These are phyloP conservation scores for Gobius niger DNA, from an alignment of 2,113 vertebrate genomes.

Conservation along the genomic window DNA sequence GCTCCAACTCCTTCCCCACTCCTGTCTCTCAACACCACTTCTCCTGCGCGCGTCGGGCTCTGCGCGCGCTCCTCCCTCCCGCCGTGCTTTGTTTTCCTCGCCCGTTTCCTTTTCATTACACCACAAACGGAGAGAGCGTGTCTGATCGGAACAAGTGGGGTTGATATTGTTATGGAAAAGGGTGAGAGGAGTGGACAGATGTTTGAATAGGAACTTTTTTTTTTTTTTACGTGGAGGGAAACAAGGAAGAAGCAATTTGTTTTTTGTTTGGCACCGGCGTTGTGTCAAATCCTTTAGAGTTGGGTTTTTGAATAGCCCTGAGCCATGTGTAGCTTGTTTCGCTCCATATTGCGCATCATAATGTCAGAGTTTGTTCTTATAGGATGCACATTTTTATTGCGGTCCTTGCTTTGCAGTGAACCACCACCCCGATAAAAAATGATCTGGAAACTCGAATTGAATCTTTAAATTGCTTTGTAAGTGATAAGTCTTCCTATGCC, in stretches of 20 bases:
- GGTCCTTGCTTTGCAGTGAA: background rate
- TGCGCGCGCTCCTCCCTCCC: conserved; percentile 11
- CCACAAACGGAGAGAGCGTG: conserved; percentile 25
- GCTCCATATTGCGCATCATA: background rate
- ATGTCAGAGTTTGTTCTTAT: background rate
- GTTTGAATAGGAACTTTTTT: conserved; percentile 3
- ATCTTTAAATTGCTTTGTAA: too few relatives aligned
- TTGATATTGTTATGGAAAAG: conserved; percentile 43
- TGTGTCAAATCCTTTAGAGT: background rate
- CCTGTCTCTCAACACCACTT: conserved; percentile 20
- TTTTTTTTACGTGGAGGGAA: background rate
- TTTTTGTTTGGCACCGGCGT: background rate
- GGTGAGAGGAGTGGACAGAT: conserved; percentile 31
- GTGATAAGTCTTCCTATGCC: background rate
- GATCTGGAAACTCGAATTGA: too few relatives aligned
- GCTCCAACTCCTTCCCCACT: conserved; percentile 11
- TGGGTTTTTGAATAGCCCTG: background rate
- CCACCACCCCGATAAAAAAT: too few relatives aligned
- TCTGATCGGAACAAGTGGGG: conserved; percentile 25
- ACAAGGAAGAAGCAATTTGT: conserved; percentile 4
- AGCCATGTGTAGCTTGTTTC: background rate
- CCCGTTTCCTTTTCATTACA: conserved; percentile 18
- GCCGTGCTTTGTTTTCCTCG: conserved; percentile 32
- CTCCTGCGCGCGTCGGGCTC: conserved; percentile 39
- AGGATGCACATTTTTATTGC: background rate